Base-by-base conservation (phyloP, 2,888 invertebrate species). In the Acronicta aceris region DNA sequence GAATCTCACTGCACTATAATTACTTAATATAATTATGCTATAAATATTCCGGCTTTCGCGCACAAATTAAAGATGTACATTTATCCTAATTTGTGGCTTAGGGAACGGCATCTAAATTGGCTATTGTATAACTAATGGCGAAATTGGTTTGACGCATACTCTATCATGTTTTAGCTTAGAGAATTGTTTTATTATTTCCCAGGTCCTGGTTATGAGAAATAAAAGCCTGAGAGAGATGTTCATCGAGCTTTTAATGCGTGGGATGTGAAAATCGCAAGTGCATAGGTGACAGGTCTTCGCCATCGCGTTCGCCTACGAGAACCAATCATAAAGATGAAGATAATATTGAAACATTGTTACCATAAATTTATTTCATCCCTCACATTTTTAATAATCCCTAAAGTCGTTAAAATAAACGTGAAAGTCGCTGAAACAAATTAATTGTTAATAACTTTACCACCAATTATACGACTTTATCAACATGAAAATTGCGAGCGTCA, bases 11-110 rank as follows among this genome's bases (percentile, higher is more conserved):
- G 74, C 76, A 79, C 84, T 84, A 83, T 86, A 89, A 90, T 89
- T 90, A 89, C 83, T 76, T 86, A 84, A 87, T 87, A 89, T 89
- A 89, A 90, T 90, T 88, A 90, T 85, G 64, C 86, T 74, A 87
- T 90, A 89, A 91, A 90, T 89, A 86, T 82, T 71, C 62, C 49
- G 67, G 77, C 78, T 81, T 81, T 81, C 80, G 76, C 75, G 68
- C 76, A 79, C 74, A 74, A 78, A 83, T 81, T 78, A 76, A 78
- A 81, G 76, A 73, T 78, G 68, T 72, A 65, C 80, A 82, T 83
- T 62, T 70, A 78, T 79, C 78, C 75, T 77, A 74, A 82, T 84
- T 83, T 81, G 76, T 70, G 61, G 62, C 61, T 57, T 63, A 63
- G 59, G 71, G 74, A 65, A 74, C 59, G 74, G 74, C 71, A 60